Percentiles rank a stretch among this genome's conserved stretches.
Evolutionary conservation across 2,113 vertebrate species (phyloP).

Genomic region (Calidris pygmaea): DNA sequence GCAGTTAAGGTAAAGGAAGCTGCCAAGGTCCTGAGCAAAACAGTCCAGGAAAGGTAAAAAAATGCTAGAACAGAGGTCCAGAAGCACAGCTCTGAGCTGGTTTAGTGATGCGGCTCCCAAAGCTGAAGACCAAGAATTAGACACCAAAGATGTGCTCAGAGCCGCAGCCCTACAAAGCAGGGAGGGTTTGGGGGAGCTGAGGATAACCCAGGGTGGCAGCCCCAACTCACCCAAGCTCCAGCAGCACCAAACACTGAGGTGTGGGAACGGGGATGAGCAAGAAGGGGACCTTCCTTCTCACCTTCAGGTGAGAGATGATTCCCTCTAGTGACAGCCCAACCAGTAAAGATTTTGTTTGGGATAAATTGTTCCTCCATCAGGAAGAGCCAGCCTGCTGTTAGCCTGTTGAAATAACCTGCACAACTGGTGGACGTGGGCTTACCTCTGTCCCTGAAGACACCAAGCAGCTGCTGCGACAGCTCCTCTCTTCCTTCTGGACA

Average conservation of each 20-base stretch:
- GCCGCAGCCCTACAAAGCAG: not conserved
- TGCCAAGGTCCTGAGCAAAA: not conserved
- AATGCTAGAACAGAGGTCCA: not conserved
- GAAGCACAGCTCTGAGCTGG: not conserved
- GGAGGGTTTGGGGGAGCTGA: not conserved
- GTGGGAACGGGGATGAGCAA: not conserved
- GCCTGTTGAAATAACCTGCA: not conserved
- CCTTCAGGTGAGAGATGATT: not conserved
- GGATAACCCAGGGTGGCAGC: not conserved
- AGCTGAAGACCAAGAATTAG: not conserved
- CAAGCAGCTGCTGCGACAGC: accelerated
- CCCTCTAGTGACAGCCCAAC: not conserved
- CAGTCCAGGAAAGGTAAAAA: not conserved
- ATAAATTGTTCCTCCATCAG: not conserved
- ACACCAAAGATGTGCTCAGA: not conserved
- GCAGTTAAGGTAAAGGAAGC: not conserved
- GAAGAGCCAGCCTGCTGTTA: not conserved
- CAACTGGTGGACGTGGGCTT: accelerated
- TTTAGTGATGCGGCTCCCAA: not conserved
- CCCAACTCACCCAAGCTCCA: accelerated
- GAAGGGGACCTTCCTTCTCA: not conserved
- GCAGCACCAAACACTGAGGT: not conserved
- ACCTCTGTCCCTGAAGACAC: not conserved
- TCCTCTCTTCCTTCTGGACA: not conserved
- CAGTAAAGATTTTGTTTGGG: not conserved